Percentiles rank a stretch among this genome's conserved stretches.
phyloP scores from a whole-genome alignment of 1,140 invertebrate species.

The Trypoxylus dichotomus region DNA sequence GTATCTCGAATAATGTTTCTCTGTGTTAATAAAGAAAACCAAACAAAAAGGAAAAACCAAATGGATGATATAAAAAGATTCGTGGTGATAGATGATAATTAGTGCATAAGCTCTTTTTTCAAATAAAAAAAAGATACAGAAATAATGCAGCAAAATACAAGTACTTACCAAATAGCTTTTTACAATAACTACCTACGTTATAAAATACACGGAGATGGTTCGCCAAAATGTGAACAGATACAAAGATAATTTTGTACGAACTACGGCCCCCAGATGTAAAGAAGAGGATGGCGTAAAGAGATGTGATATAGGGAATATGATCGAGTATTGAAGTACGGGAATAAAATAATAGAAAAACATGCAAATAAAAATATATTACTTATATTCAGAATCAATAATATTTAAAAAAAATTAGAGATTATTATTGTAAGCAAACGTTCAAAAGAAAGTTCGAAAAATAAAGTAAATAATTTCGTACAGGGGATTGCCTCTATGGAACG shows the following conservation, averaged over 20 bases:
- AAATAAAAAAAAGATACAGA: not conserved
- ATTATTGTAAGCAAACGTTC: conserved; percentile 7
- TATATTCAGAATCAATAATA: not conserved
- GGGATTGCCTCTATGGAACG: conserved; percentile 1
- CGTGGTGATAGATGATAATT: not conserved
- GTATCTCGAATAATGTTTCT: not conserved
- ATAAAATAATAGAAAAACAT: conserved; percentile 8
- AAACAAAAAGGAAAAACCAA: not conserved
- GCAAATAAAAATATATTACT: conserved; percentile 22
- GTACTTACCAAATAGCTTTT: not conserved
- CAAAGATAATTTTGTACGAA: not conserved
- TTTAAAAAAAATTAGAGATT: not conserved
- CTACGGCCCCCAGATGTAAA: conserved; percentile 6
- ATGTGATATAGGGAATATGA: not conserved
- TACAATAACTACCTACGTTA: not conserved
- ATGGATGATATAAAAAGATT: too few relatives aligned
- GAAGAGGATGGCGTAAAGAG: not conserved
- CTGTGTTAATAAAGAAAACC: not conserved
- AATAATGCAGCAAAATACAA: not conserved
- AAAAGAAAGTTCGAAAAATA: not conserved
- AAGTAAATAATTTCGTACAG: not conserved
- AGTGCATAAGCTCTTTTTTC: not conserved
- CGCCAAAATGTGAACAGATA: not conserved
- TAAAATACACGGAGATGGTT: not conserved
- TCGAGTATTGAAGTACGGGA: not conserved